These are phyloP conservation scores for Prunella strophiata DNA, from an alignment of 2,797 vertebrate species.

Conservation along the genomic window DNA sequence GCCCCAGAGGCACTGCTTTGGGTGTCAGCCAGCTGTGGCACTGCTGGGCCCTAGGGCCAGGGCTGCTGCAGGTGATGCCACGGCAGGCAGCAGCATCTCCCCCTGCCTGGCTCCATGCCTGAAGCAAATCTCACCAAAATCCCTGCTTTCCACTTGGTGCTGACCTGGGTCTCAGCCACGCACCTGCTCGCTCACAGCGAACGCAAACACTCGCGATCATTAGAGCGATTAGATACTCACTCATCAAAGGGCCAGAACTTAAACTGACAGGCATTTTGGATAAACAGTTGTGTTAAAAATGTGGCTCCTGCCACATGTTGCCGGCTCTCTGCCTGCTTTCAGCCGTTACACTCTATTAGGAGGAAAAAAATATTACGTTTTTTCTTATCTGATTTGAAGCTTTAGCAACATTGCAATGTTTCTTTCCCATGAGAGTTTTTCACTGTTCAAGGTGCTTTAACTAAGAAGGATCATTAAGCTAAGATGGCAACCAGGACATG, in stretches of 20 bases:
- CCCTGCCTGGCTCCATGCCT: background rate
- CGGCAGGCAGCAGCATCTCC: background rate
- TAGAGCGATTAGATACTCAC: constrained; percentile 8
- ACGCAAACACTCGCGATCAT: background rate
- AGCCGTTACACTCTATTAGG: background rate
- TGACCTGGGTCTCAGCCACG: accelerated
- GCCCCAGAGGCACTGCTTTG: background rate
- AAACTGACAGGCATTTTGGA: constrained; percentile 19
- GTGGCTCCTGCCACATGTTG: constrained; percentile 33
- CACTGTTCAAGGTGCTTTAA: background rate
- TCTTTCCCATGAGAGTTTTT: background rate
- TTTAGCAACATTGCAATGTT: background rate
- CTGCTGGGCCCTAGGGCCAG: background rate
- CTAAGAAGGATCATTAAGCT: background rate
- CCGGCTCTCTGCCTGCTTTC: constrained; percentile 16
- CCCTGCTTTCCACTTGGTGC: background rate
- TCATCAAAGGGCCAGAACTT: constrained; percentile 15
- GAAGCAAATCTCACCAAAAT: background rate
- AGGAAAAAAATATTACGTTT: background rate
- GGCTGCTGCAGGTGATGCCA: background rate
- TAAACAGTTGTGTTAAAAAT: constrained; percentile 25
- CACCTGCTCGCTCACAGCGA: background rate
- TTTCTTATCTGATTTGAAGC: constrained; percentile 8
- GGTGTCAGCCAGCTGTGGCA: background rate
- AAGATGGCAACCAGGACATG: background rate